phyloP scores from a whole-genome alignment of 2,113 vertebrate species.

The Pogona vitticeps region DNA sequence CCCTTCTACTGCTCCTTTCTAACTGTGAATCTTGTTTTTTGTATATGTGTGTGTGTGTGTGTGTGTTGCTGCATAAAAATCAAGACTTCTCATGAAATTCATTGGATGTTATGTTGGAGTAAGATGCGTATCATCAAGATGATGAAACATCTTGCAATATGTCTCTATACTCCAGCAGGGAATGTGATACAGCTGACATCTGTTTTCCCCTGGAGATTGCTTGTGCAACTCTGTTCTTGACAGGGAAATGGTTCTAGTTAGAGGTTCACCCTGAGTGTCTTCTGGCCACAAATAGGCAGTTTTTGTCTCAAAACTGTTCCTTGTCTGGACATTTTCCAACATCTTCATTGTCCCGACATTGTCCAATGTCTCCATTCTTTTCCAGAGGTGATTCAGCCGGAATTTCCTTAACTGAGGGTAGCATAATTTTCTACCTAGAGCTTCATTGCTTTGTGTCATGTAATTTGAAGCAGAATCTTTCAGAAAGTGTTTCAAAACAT shows the following conservation, averaged over 20 bases:
- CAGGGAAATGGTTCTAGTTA: background rate
- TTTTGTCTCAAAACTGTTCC: background rate
- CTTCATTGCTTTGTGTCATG: conserved; percentile 2
- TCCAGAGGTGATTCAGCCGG: background rate
- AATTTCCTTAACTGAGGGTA: background rate
- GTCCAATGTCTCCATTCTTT: background rate
- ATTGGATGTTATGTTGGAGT: too few relatives aligned
- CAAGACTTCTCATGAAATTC: too few relatives aligned
- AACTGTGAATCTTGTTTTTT: too few relatives aligned
- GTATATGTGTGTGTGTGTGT: too few relatives aligned
- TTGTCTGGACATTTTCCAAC: background rate
- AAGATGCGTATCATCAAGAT: too few relatives aligned
- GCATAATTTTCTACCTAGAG: conserved; percentile 20
- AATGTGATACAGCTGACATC: too few relatives aligned
- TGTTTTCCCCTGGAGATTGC: background rate
- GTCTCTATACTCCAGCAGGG: too few relatives aligned
- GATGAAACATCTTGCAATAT: too few relatives aligned
- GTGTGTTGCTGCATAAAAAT: too few relatives aligned
- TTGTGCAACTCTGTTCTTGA: background rate
- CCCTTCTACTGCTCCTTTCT: too few relatives aligned
- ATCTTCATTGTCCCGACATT: background rate
- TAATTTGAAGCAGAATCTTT: conserved; percentile 26
- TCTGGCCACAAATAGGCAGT: background rate
- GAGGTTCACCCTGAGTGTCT: background rate
- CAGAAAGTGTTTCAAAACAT: conserved; percentile 26